Base-by-base conservation (phyloP, 2,113 vertebrate genomes). In the Antigone vipio region DNA sequence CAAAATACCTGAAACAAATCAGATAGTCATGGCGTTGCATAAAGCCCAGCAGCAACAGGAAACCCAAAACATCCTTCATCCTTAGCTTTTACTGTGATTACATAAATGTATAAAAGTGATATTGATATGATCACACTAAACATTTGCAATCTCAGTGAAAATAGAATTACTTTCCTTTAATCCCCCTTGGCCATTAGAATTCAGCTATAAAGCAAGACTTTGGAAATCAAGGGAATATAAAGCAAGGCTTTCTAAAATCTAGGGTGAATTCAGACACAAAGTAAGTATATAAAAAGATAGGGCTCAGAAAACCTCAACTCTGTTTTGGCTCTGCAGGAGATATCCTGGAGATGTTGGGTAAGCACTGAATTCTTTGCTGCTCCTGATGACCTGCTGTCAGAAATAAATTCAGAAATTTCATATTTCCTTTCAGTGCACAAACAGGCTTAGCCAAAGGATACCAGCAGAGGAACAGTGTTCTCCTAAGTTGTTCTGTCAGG, bases 1-100 rank as follows among this genome's bases (percentile, higher is more conserved):
- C 97, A 30, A 98, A 99, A 87, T 98, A 98, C 40, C 99, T 99
- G 97, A 75, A 98, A 95, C 1, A 84, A 78, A 92, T 75, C 29
- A 55, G 72, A 45, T 77, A 81, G 27, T 6, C 30, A 53, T 53
- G 15, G 22, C 20, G 92, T 84, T 67, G 16, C 22, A 44, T 60
- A 47, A 88, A 68, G 19, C 8, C 4, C 26, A 86, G 26, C 35
- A 69, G 34, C 56, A 34, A 30, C 4, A 69, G 72, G 17, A 91
- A 81, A 93, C 32, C 5, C 0, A 50, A 73, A 59, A 40, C 4
- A 29, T 68, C 8, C 35, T 47, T 73, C 40, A 22, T 52, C 24
- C 27, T 79, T 78, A 79, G 44, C 5, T 82, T 85, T 72, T 85
- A 35, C 15, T 12, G 1, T 40, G 32, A 38, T 32, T 63, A 34